These are phyloP conservation scores for Neotoxoptera formosana DNA, from an alignment of 1,140 invertebrate species.

Conservation along the genomic window DNA sequence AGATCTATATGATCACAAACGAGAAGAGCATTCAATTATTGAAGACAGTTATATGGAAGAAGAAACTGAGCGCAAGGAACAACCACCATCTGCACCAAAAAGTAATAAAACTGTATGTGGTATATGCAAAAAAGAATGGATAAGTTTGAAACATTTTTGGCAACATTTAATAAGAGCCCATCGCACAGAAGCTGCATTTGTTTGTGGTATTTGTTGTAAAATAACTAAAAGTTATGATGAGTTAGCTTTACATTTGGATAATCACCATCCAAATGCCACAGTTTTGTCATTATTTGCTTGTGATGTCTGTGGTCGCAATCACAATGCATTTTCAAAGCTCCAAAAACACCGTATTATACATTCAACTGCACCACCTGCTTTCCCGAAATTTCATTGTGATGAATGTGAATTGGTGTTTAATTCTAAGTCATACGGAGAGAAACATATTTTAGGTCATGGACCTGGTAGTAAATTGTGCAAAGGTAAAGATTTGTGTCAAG, in stretches of 20 bases:
- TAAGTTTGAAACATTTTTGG: slow-evolving; percentile 71
- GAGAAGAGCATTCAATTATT: slow-evolving; percentile 61
- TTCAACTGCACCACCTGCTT: slow-evolving; percentile 62
- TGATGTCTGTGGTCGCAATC: slow-evolving; percentile 70
- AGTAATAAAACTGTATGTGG: slow-evolving; percentile 64
- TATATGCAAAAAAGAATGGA: slow-evolving; percentile 71
- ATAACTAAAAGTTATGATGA: slow-evolving; percentile 67
- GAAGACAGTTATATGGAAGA: slow-evolving; percentile 54
- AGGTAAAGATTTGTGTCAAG: slow-evolving; percentile 52
- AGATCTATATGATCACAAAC: slow-evolving; percentile 66
- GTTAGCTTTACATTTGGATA: slow-evolving; percentile 67
- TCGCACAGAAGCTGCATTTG: slow-evolving; percentile 68
- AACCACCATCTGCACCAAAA: not conserved
- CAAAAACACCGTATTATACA: slow-evolving; percentile 70
- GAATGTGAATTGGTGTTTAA: slow-evolving; percentile 56
- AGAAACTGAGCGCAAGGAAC: slow-evolving; percentile 29
- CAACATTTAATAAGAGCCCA: slow-evolving; percentile 72
- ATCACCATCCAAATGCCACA: slow-evolving; percentile 65
- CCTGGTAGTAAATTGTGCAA: slow-evolving; percentile 45
- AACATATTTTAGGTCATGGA: slow-evolving; percentile 49
- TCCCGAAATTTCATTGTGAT: slow-evolving; percentile 36
- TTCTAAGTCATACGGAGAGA: slow-evolving; percentile 35
- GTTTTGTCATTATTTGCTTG: slow-evolving; percentile 69
- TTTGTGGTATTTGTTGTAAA: slow-evolving; percentile 71
- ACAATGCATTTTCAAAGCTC: slow-evolving; percentile 71